A percentile compares a stretch with the other conserved stretches of the same genome.
These are phyloP conservation scores for Gobionotothen gibberifrons DNA, from an alignment of 2,797 vertebrate species.

Conservation along the genomic window DNA sequence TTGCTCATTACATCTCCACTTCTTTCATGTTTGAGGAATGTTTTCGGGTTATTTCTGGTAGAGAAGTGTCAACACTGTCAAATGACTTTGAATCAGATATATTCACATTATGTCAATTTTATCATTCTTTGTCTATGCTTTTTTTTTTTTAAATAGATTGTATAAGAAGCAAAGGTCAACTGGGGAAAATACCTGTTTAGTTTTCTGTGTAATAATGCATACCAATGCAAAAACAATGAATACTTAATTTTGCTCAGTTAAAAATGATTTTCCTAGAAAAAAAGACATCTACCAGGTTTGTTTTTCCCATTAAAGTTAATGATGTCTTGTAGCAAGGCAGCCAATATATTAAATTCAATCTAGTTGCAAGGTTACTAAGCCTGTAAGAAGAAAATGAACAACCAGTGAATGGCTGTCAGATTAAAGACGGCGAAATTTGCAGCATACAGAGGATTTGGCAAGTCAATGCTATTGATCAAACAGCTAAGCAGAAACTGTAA, in stretches of 20 bases:
- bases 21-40: neutral
- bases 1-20: neutral
- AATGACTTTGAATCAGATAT: neutral
- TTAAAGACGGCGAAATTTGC: neutral
- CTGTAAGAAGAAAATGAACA: constrained; percentile 1
- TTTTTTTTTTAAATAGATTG: neutral
- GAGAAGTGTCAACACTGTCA: neutral
- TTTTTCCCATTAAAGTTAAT: neutral
- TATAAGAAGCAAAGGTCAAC: neutral
- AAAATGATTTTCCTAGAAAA: too few relatives aligned
- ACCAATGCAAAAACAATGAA: too few relatives aligned
- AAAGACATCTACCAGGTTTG: too few relatives aligned
- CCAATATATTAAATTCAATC: neutral
- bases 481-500: neutral
- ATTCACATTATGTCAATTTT: neutral
- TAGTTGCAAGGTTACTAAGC: neutral
- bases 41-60: neutral
- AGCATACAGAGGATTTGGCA: neutral
- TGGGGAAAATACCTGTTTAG: too few relatives aligned
- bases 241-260: too few relatives aligned
- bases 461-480: constrained; percentile 8
- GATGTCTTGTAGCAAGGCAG: neutral
- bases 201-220: too few relatives aligned
- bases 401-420: neutral
- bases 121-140: too few relatives aligned